Conservation (phyloP, 2,888 invertebrate species). For the Calameuta pallipes region DNA sequence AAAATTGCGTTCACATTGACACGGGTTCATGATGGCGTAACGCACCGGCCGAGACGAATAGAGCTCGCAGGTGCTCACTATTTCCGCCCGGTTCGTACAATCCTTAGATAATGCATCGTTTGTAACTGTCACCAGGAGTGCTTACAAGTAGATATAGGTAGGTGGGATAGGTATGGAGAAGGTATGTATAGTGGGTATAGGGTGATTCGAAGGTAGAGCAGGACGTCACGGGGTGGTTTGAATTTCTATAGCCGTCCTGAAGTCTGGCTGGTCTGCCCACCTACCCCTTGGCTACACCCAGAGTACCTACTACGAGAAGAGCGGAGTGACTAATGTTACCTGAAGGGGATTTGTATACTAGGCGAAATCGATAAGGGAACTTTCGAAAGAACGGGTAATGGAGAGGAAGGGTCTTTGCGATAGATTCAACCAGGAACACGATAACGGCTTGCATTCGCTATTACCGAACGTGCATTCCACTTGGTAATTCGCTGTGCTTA, state of each 20-base stretch:
- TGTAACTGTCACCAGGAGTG: slow-evolving; percentile 57
- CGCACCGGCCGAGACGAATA: slow-evolving; percentile 28
- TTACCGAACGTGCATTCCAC: slow-evolving; percentile 11
- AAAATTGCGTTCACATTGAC: slow-evolving; percentile 2
- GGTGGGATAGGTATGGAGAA: slow-evolving; percentile 38
- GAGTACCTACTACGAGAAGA: slow-evolving; percentile 27
- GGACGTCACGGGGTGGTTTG: neutral
- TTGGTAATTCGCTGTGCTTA: neutral
- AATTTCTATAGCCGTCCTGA: slow-evolving; percentile 4
- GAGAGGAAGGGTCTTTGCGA: slow-evolving; percentile 31
- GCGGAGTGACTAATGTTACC: slow-evolving; percentile 57
- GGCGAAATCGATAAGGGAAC: slow-evolving; percentile 55
- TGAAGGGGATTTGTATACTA: slow-evolving; percentile 58
- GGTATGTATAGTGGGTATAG: slow-evolving; percentile 17
- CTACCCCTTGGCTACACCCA: neutral
- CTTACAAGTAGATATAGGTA: slow-evolving; percentile 16
- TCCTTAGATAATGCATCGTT: slow-evolving; percentile 63
- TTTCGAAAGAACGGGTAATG: slow-evolving; percentile 32
- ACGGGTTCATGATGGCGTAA: slow-evolving; percentile 10
- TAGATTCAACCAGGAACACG: slow-evolving; percentile 24
- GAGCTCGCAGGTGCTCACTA: slow-evolving; percentile 57
- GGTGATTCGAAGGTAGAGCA: slow-evolving; percentile 4
- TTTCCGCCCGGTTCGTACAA: slow-evolving; percentile 55
- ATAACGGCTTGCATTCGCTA: slow-evolving; percentile 4
- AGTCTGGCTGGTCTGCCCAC: neutral